phyloP scores from a whole-genome alignment of 1,140 invertebrate genomes.

The Trachelipus rathkii region DNA sequence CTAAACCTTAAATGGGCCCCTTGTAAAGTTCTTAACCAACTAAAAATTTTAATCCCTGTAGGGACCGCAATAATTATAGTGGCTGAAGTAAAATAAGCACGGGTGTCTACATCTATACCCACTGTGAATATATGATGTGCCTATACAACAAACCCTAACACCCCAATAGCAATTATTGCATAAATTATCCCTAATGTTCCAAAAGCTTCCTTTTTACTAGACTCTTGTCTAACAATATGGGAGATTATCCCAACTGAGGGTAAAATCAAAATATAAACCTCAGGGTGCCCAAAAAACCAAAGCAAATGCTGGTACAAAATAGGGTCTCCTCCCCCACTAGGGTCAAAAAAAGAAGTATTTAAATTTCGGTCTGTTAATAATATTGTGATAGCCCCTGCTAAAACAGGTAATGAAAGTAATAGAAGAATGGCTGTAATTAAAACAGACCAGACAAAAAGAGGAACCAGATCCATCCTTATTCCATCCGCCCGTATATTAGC shows the following conservation, averaged over 20 bases:
- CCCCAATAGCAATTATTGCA: constrained; percentile 50
- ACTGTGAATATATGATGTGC: constrained; percentile 69
- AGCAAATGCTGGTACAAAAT: constrained; percentile 70
- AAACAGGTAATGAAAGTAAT: too few relatives aligned
- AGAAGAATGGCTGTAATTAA: too few relatives aligned
- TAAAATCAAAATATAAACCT: constrained; percentile 68
- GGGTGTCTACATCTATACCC: constrained; percentile 67
- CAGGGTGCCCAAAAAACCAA: constrained; percentile 72
- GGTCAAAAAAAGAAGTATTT: constrained; percentile 56
- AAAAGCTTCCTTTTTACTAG: constrained; percentile 58
- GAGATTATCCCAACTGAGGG: constrained; percentile 62
- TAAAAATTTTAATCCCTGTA: constrained; percentile 63
- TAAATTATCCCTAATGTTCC: constrained; percentile 59
- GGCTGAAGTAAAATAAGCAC: constrained; percentile 67
- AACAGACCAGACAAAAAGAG: too few relatives aligned
- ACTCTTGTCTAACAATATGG: constrained; percentile 60
- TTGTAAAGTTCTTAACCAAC: constrained; percentile 51
- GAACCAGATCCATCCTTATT: too few relatives aligned
- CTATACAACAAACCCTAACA: constrained; percentile 63
- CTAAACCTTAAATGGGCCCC: constrained; percentile 55
- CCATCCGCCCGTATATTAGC: constrained; percentile 51
- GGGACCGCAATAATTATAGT: constrained; percentile 64
- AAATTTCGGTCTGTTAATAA: constrained; percentile 58
- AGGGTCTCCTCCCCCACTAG: constrained; percentile 54
- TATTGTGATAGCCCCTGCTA: constrained; percentile 42